A percentile compares a stretch with the other conserved stretches of the same genome.
These are phyloP conservation scores for Xenus cinereus DNA, from an alignment of 2,113 vertebrate species.

Conservation along the genomic window DNA sequence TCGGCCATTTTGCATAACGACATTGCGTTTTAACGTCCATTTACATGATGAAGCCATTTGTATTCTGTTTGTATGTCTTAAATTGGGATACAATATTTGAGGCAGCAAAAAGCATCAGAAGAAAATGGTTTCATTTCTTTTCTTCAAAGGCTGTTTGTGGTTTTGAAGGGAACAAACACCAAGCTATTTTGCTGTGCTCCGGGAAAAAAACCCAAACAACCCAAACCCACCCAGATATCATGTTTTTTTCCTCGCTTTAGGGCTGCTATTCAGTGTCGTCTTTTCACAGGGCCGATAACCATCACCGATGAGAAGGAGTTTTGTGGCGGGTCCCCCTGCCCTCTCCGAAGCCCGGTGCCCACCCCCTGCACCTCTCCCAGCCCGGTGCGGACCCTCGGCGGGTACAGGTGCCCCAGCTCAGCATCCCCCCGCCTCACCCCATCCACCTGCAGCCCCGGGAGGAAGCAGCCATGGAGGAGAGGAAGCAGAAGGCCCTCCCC, in stretches of 20 bases:
- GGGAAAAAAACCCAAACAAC: neutral
- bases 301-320: rapidly evolving
- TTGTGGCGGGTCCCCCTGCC: neutral
- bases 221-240: neutral
- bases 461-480: slow-evolving; percentile 60
- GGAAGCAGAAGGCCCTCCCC: slow-evolving; percentile 36
- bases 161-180: neutral
- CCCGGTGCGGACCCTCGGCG: neutral
- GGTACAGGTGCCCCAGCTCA: rapidly evolving
- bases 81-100: neutral
- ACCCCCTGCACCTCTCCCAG: rapidly evolving
- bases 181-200: neutral
- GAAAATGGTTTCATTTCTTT: neutral
- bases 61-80: neutral
- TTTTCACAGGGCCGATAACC: neutral
- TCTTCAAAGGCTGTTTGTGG: neutral
- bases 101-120: neutral
- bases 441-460: slow-evolving; percentile 11
- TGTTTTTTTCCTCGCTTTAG: neutral
- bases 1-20: neutral
- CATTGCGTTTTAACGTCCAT: neutral
- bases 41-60: neutral
- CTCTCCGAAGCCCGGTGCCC: neutral
- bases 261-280: neutral
- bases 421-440: neutral